Percentiles rank a stretch among this genome's conserved stretches.
Evolutionary conservation across 2,888 invertebrate species (phyloP).

Genomic region (Eugnorisma glareosa): DNA sequence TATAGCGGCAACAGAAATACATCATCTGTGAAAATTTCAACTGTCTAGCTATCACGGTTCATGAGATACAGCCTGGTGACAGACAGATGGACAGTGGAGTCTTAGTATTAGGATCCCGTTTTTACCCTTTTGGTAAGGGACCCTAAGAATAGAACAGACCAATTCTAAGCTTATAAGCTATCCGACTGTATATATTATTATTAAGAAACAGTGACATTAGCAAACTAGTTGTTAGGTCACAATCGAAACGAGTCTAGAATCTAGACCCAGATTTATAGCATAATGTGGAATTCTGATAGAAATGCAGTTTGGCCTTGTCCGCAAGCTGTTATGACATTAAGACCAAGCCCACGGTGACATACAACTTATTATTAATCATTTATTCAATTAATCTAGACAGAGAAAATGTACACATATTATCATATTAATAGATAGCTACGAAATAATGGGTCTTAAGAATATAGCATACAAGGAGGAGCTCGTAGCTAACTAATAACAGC

Average conservation of each 20-base stretch:
- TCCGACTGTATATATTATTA: conserved; percentile 10
- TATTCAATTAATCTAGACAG: conserved; percentile 10
- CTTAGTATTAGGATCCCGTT: no score
- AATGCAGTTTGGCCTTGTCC: conserved; percentile 66
- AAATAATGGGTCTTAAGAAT: not conserved
- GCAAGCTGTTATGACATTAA: conserved; percentile 39
- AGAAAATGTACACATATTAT: not conserved
- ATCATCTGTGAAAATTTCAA: no score
- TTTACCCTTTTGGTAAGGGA: no score
- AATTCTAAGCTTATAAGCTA: not conserved
- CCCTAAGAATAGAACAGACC: not conserved
- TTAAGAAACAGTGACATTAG: conserved; percentile 55
- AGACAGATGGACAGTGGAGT: no score
- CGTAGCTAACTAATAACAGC: no score
- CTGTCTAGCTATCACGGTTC: no score
- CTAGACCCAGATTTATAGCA: conserved; percentile 51
- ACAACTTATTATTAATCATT: conserved; percentile 22
- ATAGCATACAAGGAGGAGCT: no score
- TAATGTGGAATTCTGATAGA: conserved; percentile 60
- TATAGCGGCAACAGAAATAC: no score
- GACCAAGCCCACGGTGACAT: conserved; percentile 30
- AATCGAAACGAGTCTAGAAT: conserved; percentile 57
- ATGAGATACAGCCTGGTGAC: no score
- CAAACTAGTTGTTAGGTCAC: conserved; percentile 52
- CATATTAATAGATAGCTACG: no score